These are phyloP conservation scores for Chaetorhynchus papuensis DNA, from an alignment of 2,113 vertebrate species.

Conservation along the genomic window DNA sequence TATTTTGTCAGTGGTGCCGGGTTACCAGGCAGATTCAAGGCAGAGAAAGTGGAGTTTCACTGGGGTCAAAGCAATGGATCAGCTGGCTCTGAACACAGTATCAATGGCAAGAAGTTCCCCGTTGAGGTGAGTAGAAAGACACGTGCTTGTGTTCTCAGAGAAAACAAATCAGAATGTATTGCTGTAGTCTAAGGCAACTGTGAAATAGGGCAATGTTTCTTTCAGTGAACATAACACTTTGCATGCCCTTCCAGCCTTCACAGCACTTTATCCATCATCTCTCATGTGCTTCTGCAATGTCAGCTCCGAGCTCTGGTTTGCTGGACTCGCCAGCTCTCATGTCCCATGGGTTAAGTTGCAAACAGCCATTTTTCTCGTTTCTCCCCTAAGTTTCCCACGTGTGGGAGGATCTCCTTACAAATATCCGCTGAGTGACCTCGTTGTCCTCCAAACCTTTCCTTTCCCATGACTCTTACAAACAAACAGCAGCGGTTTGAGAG, in stretches of 20 bases:
- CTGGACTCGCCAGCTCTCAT: neutral
- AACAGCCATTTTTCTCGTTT: conserved; percentile 12
- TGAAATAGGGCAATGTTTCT: neutral
- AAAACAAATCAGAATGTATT: neutral
- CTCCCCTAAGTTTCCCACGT: conserved; percentile 7
- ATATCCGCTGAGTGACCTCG: neutral
- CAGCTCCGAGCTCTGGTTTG: neutral
- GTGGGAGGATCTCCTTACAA: conserved; percentile 10
- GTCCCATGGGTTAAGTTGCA: conserved; percentile 28
- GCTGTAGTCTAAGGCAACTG: neutral
- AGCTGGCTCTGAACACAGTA: conserved; percentile 91
- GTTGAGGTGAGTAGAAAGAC: conserved; percentile 85
- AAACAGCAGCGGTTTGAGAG: neutral
- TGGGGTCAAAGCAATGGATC: conserved; percentile 95
- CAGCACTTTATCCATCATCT: conserved; percentile 1
- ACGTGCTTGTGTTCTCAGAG: neutral
- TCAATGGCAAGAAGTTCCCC: conserved; percentile 87
- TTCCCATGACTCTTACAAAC: neutral
- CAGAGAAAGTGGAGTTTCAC: conserved; percentile 96
- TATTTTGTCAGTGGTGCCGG: conserved; percentile 92
- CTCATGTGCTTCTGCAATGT: conserved; percentile 11
- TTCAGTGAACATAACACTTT: neutral
- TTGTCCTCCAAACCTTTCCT: neutral
- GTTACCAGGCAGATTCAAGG: conserved; percentile 91
- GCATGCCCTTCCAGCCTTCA: neutral